These are phyloP conservation scores for Carposina sasakii DNA, from an alignment of 1,140 invertebrate species.

Conservation along the genomic window DNA sequence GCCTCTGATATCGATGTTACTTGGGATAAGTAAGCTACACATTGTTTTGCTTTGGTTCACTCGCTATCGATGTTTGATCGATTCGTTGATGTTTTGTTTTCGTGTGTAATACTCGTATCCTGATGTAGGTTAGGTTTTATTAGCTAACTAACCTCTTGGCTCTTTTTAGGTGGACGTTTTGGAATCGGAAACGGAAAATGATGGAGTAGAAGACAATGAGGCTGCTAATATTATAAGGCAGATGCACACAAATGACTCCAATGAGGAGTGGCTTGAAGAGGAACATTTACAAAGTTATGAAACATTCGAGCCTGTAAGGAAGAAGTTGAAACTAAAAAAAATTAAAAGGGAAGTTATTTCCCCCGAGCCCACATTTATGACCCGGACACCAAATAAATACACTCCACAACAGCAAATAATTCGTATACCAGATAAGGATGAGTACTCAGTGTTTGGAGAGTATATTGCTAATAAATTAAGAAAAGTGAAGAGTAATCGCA, in stretches of 20 bases:
- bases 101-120: no score
- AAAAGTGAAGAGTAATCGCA: constrained; percentile 47
- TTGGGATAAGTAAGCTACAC: not conserved
- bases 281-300: constrained; percentile 47
- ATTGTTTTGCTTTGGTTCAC: not conserved
- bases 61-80: constrained; percentile 17
- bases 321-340: constrained; percentile 41
- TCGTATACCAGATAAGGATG: constrained; percentile 40
- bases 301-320: constrained; percentile 39
- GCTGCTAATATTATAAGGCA: constrained; percentile 47
- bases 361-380: constrained; percentile 15
- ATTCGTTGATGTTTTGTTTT: constrained; percentile 10
- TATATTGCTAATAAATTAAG: constrained; percentile 59
- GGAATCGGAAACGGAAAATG: constrained; percentile 44
- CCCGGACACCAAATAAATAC: not conserved
- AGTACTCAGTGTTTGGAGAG: constrained; percentile 55
- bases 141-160: not conserved
- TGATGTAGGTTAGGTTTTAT: no score
- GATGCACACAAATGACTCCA: constrained; percentile 37
- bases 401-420: constrained; percentile 6
- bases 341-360: constrained; percentile 51
- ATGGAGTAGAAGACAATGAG: constrained; percentile 34
- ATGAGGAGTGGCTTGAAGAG: constrained; percentile 62
- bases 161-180: constrained; percentile 51
- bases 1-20: not conserved